Base-by-base conservation (phyloP, 2,888 invertebrate species). In the Blastobasis adustella region DNA sequence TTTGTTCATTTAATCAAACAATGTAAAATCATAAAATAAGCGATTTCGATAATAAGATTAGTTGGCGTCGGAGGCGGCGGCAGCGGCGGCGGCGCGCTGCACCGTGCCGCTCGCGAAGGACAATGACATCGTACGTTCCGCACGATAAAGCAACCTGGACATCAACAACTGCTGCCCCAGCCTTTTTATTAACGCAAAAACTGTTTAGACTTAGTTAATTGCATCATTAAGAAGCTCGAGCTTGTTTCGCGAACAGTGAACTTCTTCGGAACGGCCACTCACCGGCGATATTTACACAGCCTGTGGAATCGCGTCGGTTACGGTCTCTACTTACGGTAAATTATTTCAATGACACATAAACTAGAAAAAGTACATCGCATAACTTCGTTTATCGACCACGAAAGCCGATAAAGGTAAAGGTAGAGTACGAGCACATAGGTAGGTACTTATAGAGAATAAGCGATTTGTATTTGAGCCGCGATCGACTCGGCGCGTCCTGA, bases 71-170 rank as follows among this genome's bases (percentile, higher is more conserved):
- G 57, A 58, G 58, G 58, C 60, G 56, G 53, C 53, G 63, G 48
- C 60, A 65, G 59, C 44, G 51, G 47, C 49, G 51, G 6, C 46
- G 51, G 60, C 55, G 50, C 54, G 53, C 44, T 44, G 39, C 44
- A 50, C 54, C 45, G 49, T 10, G 45, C 42, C 37, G 49, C 71
- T 66, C 76, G 71, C 72, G 67, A 70, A 82, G 87, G 86, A 87
- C 87, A 85, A 86, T 86, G 86, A 87, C 86, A 84, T 82, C 76
- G 78, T 75, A 73, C 81, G 85, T 86, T 86, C 83, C 83, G 83
- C 84, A 82, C 84, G 80, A 83, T 83, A 83, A 83, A 86, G 76
- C 77, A 79, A 77, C 78, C 82, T 82, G 80, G 76, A 83, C 79
- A 73, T 78, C 79, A 82, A 73, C 72, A 77, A 75, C 70, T 72